Percentiles rank a stretch among this genome's conserved stretches.
phyloP scores from a whole-genome alignment of 2,888 invertebrate genomes.

The Athetis lepigone region DNA sequence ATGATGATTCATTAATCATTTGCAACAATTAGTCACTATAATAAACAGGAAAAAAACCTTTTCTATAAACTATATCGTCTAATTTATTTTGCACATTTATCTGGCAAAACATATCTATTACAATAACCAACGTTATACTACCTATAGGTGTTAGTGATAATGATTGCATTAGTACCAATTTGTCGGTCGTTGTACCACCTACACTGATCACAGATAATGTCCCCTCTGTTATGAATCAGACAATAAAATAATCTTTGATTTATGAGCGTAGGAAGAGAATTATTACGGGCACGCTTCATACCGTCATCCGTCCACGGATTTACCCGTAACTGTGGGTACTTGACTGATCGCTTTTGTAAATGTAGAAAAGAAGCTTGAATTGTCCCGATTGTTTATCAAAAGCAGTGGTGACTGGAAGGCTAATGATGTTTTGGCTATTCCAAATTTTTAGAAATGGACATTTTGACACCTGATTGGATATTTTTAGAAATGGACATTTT shows the following conservation, averaged over 20 bases:
- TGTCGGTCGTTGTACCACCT: constrained; percentile 66
- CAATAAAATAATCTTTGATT: constrained; percentile 58
- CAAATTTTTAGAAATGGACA: no score
- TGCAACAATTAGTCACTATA: no score
- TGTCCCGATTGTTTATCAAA: no score
- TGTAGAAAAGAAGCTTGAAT: no score
- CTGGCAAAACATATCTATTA: constrained; percentile 18
- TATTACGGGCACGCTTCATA: constrained; percentile 51
- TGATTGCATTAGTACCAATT: constrained; percentile 61
- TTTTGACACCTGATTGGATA: no score
- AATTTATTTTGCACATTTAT: neutral
- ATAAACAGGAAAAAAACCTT: no score
- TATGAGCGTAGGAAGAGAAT: constrained; percentile 57
- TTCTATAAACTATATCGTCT: no score
- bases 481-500: no score
- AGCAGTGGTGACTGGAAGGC: no score
- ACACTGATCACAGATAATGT: constrained; percentile 60
- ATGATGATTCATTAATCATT: no score
- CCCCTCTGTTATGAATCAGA: constrained; percentile 59
- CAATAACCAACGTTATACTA: constrained; percentile 17
- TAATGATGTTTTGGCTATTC: no score
- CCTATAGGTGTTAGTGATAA: constrained; percentile 51
- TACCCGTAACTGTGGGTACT: neutral
- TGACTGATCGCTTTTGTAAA: no score
- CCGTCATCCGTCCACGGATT: constrained; percentile 33